phyloP scores from a whole-genome alignment of 2,113 vertebrate species.

The Phyllostomus discolor region DNA sequence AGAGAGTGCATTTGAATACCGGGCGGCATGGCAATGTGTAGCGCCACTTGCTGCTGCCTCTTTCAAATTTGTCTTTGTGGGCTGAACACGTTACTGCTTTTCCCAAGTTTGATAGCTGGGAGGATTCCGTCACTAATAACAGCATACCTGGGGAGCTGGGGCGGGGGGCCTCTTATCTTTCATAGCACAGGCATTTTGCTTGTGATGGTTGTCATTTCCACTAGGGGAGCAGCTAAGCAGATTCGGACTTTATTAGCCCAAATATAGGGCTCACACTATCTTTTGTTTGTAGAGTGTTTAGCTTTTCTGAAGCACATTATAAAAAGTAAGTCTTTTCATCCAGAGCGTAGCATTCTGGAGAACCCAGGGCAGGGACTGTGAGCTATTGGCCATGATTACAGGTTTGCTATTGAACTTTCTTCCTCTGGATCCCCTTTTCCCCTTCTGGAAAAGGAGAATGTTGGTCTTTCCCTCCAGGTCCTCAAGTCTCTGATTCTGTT shows the following conservation, averaged over 20 bases:
- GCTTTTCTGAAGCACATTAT: conserved; percentile 17
- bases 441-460: not conserved
- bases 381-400: not conserved
- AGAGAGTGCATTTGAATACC: conserved; percentile 39
- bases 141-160: not conserved
- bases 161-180: not conserved
- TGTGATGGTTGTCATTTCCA: conserved; percentile 22
- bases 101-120: not conserved
- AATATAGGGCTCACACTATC: not conserved
- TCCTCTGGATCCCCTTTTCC: not conserved
- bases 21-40: not conserved
- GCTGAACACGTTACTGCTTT: not conserved
- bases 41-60: not conserved
- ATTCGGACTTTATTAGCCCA: conserved; percentile 31
- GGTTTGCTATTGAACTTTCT: not conserved
- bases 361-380: not conserved
- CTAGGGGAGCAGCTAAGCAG: not conserved
- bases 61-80: conserved; percentile 32
- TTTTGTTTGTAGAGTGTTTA: not conserved
- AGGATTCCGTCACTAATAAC: conserved; percentile 19
- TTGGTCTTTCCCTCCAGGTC: not conserved
- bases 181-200: not conserved
- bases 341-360: not conserved
- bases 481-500: not conserved
- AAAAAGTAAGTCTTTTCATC: not conserved